These are phyloP conservation scores for Brenthis daphne DNA, from an alignment of 2,888 invertebrate genomes.

Conservation along the genomic window DNA sequence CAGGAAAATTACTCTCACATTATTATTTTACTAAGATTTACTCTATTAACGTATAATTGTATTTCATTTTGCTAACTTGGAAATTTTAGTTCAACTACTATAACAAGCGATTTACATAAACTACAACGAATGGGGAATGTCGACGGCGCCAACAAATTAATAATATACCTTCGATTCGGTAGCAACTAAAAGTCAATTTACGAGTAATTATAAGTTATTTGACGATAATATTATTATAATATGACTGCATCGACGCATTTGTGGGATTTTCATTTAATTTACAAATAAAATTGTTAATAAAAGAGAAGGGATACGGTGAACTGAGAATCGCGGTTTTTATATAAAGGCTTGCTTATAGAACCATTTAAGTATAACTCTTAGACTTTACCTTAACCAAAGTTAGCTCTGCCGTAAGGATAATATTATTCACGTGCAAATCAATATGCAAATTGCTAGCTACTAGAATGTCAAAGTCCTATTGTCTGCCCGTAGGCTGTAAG, in stretches of 20 bases:
- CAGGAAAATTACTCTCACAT: background rate
- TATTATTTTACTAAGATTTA: background rate
- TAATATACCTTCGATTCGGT: conserved; percentile 18
- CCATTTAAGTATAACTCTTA: conserved; percentile 4
- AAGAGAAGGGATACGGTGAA: background rate
- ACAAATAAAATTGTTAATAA: too few species aligned
- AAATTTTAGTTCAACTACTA: conserved; percentile 9
- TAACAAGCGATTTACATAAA: conserved; percentile 15
- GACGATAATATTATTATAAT: conserved; percentile 5
- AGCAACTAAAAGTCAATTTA: conserved; percentile 16
- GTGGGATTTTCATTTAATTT: too few species aligned
- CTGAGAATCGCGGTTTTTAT: background rate
- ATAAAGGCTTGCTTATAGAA: background rate
- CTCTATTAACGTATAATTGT: background rate
- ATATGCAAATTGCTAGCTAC: conserved; percentile 63
- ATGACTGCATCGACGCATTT: too few species aligned
- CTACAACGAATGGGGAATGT: conserved; percentile 15
- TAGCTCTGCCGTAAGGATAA: conserved; percentile 40
- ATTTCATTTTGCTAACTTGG: conserved; percentile 18
- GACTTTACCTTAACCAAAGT: conserved; percentile 25
- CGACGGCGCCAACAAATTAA: conserved; percentile 22
- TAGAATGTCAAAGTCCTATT: conserved; percentile 53
- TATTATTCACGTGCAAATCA: conserved; percentile 56
- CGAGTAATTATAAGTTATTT: conserved; percentile 6
- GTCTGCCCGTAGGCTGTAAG: conserved; percentile 42